Percentiles rank a stretch among this genome's conserved stretches.
Evolutionary conservation across 2,113 vertebrate species (phyloP).

Genomic region (Tyrannus savana): DNA sequence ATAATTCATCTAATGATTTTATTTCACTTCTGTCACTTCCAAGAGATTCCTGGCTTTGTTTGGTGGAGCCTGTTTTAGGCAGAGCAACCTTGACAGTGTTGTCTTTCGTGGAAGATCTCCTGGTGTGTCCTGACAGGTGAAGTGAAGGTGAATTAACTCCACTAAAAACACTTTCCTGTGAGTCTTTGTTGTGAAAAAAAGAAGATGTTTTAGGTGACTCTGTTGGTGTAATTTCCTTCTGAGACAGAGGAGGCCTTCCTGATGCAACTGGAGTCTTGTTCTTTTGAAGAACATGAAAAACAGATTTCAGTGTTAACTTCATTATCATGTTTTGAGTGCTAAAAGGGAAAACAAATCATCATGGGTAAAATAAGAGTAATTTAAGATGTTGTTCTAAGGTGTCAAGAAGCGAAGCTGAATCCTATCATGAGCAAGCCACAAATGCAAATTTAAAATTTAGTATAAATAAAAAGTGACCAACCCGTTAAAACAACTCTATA

Average conservation of each 20-base stretch:
- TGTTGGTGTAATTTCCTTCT: neutral
- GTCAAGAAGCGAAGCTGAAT: neutral
- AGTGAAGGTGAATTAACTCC: neutral
- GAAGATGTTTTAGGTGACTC: neutral
- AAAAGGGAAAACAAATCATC: neutral
- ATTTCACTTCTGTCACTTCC: slow-evolving; percentile 60
- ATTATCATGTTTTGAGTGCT: neutral
- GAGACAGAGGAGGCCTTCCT: neutral
- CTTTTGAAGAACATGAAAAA: neutral
- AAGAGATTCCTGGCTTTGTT: slow-evolving; percentile 27
- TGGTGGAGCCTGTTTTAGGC: neutral
- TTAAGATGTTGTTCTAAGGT: neutral
- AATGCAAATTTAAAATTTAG: neutral
- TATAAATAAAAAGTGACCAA: neutral
- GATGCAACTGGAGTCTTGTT: neutral
- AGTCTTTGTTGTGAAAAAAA: neutral
- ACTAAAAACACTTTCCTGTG: neutral
- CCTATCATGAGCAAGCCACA: neutral
- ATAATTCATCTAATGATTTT: slow-evolving; percentile 77
- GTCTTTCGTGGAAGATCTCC: neutral
- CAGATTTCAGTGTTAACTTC: neutral
- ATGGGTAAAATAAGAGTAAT: neutral
- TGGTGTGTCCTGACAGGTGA: neutral
- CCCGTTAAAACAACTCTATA: neutral
- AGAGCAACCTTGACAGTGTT: neutral